Evolutionary conservation across 2,113 vertebrate genomes (phyloP), one percentile per base, ranked within the genome.

Genomic region (Lampris incognitus): DNA sequence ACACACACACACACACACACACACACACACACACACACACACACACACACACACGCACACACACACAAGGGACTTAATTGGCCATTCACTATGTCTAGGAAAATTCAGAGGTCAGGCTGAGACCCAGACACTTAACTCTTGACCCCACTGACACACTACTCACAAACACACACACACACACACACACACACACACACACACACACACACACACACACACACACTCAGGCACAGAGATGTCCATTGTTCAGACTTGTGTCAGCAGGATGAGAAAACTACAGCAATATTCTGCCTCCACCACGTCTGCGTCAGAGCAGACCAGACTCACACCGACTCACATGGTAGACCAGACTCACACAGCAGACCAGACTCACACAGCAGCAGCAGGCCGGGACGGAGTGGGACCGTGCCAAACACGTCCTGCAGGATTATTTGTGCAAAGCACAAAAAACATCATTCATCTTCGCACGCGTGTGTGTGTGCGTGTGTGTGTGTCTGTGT

Each of bases 371-470:
- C 75, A 41, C 84, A 24, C 24, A 24, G 24, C 24, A 24, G 24
- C 24, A 81, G 72, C 69, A 80, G 80, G 71, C 78, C 37, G 42
- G 73, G 44, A 73, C 76, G 63, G 58, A 81, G 69, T 79, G 66
- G 11, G 0, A 1, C 54, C 72, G 56, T 80, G 85, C 78, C 82
- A 82, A 84, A 72, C 84, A 87, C 81, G 82, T 85, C 80, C 73
- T 79, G 71, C 60, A 76, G 63, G 74, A 78, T 85, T 85, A 81
- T 83, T 85, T 83, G 79, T 75, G 55, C 60, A 79, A 73, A 54
- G 48, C 65, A 76, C 61, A 77, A 74, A 24, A 79, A 84, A 78
- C 59, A 74, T 79, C 57, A 69, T 78, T 82, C 71, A 62, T 61
- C 55, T 57, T 0, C 11, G 0, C 24, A 0, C 66, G 44, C 44